Evolutionary conservation across 2,888 invertebrate species (phyloP), one percentile per base, ranked within the genome.

Genomic region (Psylliodes chrysocephalus): DNA sequence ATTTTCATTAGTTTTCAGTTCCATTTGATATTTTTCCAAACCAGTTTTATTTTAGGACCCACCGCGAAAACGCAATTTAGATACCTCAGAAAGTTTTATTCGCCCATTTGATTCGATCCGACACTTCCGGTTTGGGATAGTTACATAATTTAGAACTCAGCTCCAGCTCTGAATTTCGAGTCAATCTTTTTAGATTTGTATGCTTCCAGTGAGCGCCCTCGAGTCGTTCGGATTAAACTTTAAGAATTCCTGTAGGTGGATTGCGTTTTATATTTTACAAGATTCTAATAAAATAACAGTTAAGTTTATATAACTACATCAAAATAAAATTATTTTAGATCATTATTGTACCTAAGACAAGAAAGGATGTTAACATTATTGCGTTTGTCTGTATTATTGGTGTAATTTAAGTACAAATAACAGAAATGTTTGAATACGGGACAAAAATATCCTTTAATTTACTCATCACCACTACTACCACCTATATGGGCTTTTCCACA

Each of bases 171-270:
- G 4, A 5, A 40, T 54, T 54, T 15, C 14, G 54, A 40, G 22
- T 54, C 42, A 42, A 54, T 54, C 42, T 40, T 25, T 25, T 38
- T 40, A 18, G 35, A 33, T 52, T 52, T 52, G 52, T 52, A 52
- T 52, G 40, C 42, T 40, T 15, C 40, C 10, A 54, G 25, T 40
- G 40, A 46, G 46, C 15, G 25, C 22, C 54, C 35, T 25, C 40
- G 19, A 40, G 25, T 19, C 22, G 25, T 12, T 4, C 7, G 54
- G 54, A 54, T 54, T 54, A 22, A 54, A 54, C 12, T 40, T 54
- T 54, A 12, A 54, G 38, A 38, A 40, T 28, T 38, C 15, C 40
- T 25, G 2, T 15, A 54, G 25, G n/a, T 25, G 40, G 10, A 22
- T 40, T 25, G 38, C 40, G 54, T 54, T 40, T 40, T n/a, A 14